phyloP scores from a whole-genome alignment of 1,140 invertebrate genomes.

The Pteromalus puparum region DNA sequence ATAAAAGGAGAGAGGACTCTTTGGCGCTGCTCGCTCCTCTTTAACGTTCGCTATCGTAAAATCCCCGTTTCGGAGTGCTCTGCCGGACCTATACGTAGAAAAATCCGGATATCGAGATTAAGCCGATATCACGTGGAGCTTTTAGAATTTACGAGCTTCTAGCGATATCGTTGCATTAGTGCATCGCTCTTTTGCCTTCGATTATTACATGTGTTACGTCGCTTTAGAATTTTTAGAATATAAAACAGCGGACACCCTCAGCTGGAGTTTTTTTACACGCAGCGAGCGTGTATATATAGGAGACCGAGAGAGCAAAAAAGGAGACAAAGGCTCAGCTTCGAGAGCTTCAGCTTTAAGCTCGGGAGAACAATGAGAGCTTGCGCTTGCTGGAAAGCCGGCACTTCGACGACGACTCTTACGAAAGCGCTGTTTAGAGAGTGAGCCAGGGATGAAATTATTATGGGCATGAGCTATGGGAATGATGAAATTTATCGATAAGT shows the following conservation, averaged over 20 bases:
- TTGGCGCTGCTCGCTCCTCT: not conserved
- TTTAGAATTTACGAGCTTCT: not conserved
- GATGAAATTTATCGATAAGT: too few species aligned
- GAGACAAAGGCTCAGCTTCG: slow-evolving; percentile 23
- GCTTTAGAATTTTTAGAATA: too few species aligned
- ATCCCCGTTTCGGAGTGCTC: not conserved
- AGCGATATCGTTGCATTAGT: not conserved
- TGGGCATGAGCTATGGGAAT: too few species aligned
- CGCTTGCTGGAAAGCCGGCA: too few species aligned
- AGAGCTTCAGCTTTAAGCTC: not conserved
- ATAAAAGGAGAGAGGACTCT: not conserved
- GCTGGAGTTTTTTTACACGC: too few species aligned
- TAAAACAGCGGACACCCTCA: too few species aligned
- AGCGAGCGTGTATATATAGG: too few species aligned
- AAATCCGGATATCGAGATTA: slow-evolving; percentile 1
- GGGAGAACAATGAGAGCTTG: not conserved
- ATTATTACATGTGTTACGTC: not conserved
- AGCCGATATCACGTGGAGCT: not conserved
- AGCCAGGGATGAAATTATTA: not conserved
- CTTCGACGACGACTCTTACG: not conserved
- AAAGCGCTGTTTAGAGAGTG: not conserved
- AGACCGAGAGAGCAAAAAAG: not conserved
- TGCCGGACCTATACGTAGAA: not conserved
- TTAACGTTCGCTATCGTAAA: not conserved
- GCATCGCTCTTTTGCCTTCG: not conserved